Percentiles rank a stretch among this genome's conserved stretches.
Conservation (phyloP, 2,888 invertebrate species). For the Drosophila diplacantha region DNA sequence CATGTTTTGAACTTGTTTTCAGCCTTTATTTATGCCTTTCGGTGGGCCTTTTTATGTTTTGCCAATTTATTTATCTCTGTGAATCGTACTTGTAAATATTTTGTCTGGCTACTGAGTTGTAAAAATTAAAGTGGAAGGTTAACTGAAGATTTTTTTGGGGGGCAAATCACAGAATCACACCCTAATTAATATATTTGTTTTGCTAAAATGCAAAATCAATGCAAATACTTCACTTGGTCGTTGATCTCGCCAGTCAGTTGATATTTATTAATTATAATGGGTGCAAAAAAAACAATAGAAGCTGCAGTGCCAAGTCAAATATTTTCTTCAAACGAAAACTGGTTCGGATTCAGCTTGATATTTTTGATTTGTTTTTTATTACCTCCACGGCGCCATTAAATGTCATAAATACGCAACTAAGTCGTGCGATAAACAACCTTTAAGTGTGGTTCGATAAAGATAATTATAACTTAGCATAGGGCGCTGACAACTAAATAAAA, state of each 20-base stretch:
- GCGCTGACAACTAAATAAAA: background rate
- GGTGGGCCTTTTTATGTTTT: slow-evolving; percentile 37
- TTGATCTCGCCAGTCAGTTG: slow-evolving; percentile 35
- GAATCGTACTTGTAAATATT: slow-evolving; percentile 8
- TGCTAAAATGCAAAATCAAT: slow-evolving; percentile 19
- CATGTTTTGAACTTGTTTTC: slow-evolving; percentile 46
- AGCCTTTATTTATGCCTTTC: slow-evolving; percentile 33
- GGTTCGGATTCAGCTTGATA: slow-evolving; percentile 41
- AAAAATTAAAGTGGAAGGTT: slow-evolving; percentile 33
- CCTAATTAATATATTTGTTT: slow-evolving; percentile 28
- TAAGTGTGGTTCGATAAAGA: slow-evolving; percentile 26
- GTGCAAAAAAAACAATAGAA: slow-evolving; percentile 19
- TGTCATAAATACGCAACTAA: slow-evolving; percentile 30
- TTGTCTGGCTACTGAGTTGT: slow-evolving; percentile 26
- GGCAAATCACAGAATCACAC: background rate
- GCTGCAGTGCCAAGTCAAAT: slow-evolving; percentile 6
- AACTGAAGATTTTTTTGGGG: slow-evolving; percentile 6
- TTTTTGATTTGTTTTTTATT: slow-evolving; percentile 46
- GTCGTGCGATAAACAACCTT: slow-evolving; percentile 26
- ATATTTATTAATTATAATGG: slow-evolving; percentile 15
- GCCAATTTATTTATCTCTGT: slow-evolving; percentile 38
- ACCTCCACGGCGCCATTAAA: slow-evolving; percentile 25
- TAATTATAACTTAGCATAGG: slow-evolving; percentile 15
- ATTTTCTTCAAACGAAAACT: slow-evolving; percentile 44
- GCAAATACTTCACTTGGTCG: slow-evolving; percentile 39